Evolutionary conservation across 2,113 vertebrate genomes (phyloP).

Genomic region (Corydoras sp.): DNA sequence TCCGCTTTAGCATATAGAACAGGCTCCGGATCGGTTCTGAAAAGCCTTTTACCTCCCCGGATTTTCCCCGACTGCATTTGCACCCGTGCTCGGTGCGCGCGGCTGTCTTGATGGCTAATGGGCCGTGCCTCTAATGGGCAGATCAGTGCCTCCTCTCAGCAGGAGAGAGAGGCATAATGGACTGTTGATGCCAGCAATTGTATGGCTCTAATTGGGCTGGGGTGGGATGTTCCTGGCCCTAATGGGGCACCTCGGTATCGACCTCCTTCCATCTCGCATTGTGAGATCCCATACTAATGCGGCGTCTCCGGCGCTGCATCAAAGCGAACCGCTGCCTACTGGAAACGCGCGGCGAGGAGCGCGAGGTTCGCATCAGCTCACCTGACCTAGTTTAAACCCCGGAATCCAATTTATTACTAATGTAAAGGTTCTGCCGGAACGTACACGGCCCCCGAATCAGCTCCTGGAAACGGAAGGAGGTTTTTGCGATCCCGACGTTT

Average conservation of each 20-base stretch:
- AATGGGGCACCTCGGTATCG: slow-evolving; percentile 49
- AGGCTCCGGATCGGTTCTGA: no score
- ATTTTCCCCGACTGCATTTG: slow-evolving; percentile 8
- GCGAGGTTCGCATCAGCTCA: slow-evolving; percentile 5
- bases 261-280: slow-evolving; percentile 36
- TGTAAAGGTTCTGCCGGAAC: no score
- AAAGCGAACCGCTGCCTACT: slow-evolving; percentile 22
- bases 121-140: slow-evolving; percentile 61
- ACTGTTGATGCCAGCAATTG: slow-evolving; percentile 55
- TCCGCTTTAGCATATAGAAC: no score
- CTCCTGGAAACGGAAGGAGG: no score
- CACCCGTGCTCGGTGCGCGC: slow-evolving; percentile 31
- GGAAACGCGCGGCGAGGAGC: background rate
- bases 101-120: slow-evolving; percentile 43
- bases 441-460: no score
- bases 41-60: no score
- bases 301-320: slow-evolving; percentile 22
- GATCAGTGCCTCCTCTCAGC: slow-evolving; percentile 58
- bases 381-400: slow-evolving; percentile 13
- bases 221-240: slow-evolving; percentile 47
- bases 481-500: no score
- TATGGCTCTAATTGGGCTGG: slow-evolving; percentile 47
- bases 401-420: background rate
- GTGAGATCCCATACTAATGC: slow-evolving; percentile 36
- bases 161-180: slow-evolving; percentile 58